Evolutionary conservation across 2,797 vertebrate species (phyloP), one percentile per base, ranked within the genome.

Genomic region (Ctenochaetus hawaiiensis): DNA sequence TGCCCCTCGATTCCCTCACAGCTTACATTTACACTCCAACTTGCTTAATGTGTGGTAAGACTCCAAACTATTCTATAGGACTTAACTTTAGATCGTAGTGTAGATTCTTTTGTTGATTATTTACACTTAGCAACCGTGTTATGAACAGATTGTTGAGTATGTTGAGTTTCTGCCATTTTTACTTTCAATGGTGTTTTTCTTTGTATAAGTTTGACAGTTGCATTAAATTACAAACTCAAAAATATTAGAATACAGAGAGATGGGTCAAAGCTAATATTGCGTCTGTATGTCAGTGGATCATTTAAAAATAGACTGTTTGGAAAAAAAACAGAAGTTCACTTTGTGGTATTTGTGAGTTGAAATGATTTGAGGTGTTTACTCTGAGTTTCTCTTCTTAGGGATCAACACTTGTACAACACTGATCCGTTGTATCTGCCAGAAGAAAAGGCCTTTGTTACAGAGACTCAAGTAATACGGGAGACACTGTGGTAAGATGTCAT

Each of bases 391-490:
- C 67, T 68, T 72, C 56, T 53, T 83, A 98, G 98, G 98, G 97
- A 99, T 78, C 98, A 99, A 68, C 97, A 99, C 84, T 91, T 99
- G 80, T 99, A 98, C 49, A 96, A 95, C 93, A 97, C 95, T 43
- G 96, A 99, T 78, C 97, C 98, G 0, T 89, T 99, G 20, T 98
- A 98, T 56, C 90, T 98, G 75, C 96, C 96, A 0, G 97, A 98
- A 84, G 98, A 99, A 78, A 97, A 95, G 87, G 95, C 94, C 14
- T 93, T 97, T 79, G 96, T 99, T 81, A 97, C 98, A 0, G 98
- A 99, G 93, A 97, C 96, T 1, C 98, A 99, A 92, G 96, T 98
- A 70, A 97, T 99, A 88, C 94, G 98, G 61, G 98, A 99, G 93
- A 98, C 96, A 0, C 85, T 99, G 60, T 99, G 98, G 98, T 99